phyloP scores from a whole-genome alignment of 2,113 vertebrate species.

The Anseranas semipalmata region DNA sequence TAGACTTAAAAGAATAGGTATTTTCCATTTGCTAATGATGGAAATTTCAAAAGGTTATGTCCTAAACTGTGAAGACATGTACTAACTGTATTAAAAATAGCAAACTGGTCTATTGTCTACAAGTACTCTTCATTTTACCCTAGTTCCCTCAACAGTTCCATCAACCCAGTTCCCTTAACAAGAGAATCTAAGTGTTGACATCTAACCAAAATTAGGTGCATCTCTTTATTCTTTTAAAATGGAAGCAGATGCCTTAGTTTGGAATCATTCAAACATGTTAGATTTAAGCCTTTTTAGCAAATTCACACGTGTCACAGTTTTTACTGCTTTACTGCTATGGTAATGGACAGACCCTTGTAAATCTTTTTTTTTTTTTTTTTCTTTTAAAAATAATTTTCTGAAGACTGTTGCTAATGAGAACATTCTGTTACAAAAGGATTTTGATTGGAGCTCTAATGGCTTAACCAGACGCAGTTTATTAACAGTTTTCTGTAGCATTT shows the following conservation, averaged over 20 bases:
- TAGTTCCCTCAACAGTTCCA: not conserved
- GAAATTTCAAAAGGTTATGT: not conserved
- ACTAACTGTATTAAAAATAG: not conserved
- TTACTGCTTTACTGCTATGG: not conserved
- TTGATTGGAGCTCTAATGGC: not conserved
- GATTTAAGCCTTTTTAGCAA: not conserved
- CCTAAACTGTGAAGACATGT: not conserved
- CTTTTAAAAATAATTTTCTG: not conserved
- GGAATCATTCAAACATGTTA: not conserved
- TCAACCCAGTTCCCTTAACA: not conserved
- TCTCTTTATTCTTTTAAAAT: not conserved
- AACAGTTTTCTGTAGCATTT: not conserved
- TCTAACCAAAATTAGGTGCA: not conserved
- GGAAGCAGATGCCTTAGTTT: not conserved
- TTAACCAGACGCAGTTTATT: not conserved
- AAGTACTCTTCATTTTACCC: not conserved
- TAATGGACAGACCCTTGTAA: not conserved
- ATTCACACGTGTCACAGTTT: accelerated
- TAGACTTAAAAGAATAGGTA: not conserved
- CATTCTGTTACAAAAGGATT: not conserved
- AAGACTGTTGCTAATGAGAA: not conserved
- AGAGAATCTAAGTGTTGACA: not conserved
- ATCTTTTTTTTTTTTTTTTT: not conserved
- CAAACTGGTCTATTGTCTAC: not conserved
- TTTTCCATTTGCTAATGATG: not conserved